Evolutionary conservation across 2,113 vertebrate genomes (phyloP).

Genomic region (Fulica atra): DNA sequence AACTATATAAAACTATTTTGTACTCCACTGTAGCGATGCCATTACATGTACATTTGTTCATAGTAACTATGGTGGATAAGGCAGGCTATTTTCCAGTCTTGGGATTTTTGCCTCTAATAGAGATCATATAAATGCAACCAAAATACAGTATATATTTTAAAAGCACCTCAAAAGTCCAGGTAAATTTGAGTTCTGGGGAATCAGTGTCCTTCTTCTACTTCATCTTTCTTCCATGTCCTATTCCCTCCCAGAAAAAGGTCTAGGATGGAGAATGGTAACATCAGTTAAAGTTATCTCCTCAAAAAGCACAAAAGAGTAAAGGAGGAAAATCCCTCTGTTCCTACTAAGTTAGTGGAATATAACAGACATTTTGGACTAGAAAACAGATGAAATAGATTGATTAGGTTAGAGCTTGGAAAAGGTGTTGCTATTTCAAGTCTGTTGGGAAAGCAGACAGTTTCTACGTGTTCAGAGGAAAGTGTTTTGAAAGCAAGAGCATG

Average conservation of each 20-base stretch:
- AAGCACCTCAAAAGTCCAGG: not conserved
- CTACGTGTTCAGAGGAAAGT: not conserved
- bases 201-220: not conserved
- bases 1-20: not conserved
- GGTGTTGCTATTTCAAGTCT: accelerated
- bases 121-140: not conserved
- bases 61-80: not conserved
- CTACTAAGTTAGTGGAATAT: not conserved
- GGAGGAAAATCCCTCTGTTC: not conserved
- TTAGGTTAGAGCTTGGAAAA: not conserved
- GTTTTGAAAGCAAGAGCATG: not conserved
- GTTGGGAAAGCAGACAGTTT: not conserved
- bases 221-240: not conserved
- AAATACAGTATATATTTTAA: not conserved
- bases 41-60: accelerated
- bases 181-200: not conserved
- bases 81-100: not conserved
- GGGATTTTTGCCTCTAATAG: not conserved
- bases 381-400: not conserved
- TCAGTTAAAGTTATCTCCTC: not conserved
- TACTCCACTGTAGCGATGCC: not conserved
- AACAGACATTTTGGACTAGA: not conserved
- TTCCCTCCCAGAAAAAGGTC: not conserved
- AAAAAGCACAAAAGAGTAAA: not conserved
- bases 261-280: not conserved